Base-by-base conservation (phyloP, 2,888 invertebrate genomes). In the Ormyrus pomaceus region DNA sequence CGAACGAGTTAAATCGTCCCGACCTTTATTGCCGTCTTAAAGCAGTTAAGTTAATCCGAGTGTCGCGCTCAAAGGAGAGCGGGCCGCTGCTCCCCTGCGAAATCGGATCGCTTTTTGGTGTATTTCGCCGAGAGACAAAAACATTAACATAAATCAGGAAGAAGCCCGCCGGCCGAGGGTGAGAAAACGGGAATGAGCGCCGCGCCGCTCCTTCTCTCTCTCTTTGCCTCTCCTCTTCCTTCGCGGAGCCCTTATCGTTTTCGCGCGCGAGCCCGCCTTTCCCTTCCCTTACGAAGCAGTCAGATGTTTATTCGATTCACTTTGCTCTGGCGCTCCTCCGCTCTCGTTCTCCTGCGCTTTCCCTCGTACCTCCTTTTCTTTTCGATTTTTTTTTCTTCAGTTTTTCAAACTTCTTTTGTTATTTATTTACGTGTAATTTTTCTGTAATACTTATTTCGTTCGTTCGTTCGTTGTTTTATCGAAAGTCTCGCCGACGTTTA, bases 141-240 rank as follows among this genome's bases (percentile, higher is more conserved):
- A 90, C 90, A 90, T 90, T 89, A 89, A 88, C 89, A 89, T 90
- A 90, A 90, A 90, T 90, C 88, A 89, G 87, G 87, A 87, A 87
- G 87, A 81, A 75, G 82, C 69, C 79, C 64, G 81, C 66, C 34
- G 34, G 62, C 56, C 73, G 81, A 83, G 84, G 84, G 84, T 83
- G 86, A 84, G 83, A 85, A 84, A 84, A 83, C 80, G 84, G 86
- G 85, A 86, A 84, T 84, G 85, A 86, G 82, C 73, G 53, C 61
- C n/a, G 53, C 81, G 80, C 79, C 34, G 34, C 34, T 34, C 34
- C 34, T 34, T 2, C 34, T 34, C 34, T 34, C 34, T 34, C 34
- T 34, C 34, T 34, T 4, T 34, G 34, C 4, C 34, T 34, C 34
- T 34, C 34, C 34, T 34, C 34, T 34, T 34, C 34, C 19, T 34